phyloP scores from a whole-genome alignment of 2,113 vertebrate species.

The Corvus cornix region DNA sequence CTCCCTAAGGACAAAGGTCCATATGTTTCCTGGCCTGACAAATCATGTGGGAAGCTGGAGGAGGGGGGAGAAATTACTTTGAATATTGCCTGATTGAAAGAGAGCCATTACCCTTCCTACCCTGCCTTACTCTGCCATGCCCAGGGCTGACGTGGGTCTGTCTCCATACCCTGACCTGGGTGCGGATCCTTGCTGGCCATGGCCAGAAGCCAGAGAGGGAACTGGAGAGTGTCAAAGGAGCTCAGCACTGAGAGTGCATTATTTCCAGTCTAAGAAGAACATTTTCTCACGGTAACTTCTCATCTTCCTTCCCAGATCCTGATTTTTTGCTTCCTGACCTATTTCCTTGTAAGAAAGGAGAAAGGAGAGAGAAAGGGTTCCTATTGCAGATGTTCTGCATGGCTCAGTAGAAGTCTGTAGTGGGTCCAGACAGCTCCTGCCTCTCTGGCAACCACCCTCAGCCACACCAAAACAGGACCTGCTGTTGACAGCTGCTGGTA shows the following conservation, averaged over 20 bases:
- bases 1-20: not conserved
- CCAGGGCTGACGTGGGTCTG: fast-evolving
- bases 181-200: not conserved
- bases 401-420: not conserved
- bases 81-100: not conserved
- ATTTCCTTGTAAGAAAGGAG: not conserved
- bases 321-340: not conserved
- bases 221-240: not conserved
- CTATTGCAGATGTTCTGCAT: fast-evolving
- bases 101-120: not conserved
- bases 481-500: not conserved
- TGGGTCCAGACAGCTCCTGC: not conserved
- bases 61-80: not conserved
- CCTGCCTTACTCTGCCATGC: not conserved
- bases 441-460: not conserved
- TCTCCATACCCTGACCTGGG: fast-evolving
- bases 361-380: not conserved
- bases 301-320: not conserved
- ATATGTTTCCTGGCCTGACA: not conserved
- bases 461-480: not conserved
- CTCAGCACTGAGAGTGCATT: not conserved
- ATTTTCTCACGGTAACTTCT: not conserved
- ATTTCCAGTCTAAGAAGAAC: not conserved
- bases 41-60: not conserved
- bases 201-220: not conserved